Conservation (phyloP, 35 echinoderm and acorn worm species). For the Heliocidaris tuberculata region DNA sequence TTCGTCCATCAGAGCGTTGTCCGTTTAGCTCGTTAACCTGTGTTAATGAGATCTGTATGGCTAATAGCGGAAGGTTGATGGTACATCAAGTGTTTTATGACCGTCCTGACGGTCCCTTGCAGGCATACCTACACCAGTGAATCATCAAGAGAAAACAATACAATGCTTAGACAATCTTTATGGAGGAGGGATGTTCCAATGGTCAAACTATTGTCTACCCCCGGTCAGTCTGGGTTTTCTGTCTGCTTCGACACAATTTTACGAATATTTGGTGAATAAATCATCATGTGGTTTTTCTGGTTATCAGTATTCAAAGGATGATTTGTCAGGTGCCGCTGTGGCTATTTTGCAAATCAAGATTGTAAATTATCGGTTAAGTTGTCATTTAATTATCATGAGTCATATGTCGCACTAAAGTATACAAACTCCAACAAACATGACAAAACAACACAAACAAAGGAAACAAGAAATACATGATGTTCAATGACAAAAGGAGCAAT, state of each 20-base stretch:
- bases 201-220: background rate
- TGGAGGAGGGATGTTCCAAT: background rate
- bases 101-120: background rate
- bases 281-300: background rate
- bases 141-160: background rate
- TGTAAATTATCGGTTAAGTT: background rate
- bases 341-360: background rate
- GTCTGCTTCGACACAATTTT: background rate
- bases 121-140: background rate
- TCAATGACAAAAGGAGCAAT: background rate
- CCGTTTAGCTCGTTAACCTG: background rate
- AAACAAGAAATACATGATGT: background rate
- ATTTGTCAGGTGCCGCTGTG: background rate
- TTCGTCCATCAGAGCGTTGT: background rate
- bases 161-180: background rate
- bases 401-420: background rate
- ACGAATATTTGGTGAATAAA: background rate
- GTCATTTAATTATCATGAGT: background rate
- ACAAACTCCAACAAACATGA: background rate
- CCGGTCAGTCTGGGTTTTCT: background rate
- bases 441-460: background rate
- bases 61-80: background rate
- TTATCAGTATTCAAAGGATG: background rate
- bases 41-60: background rate
- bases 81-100: constrained; percentile 17